Evolutionary conservation across 2,797 vertebrate genomes (phyloP), one percentile per base, ranked within the genome.

Genomic region (Alauda arvensis): DNA sequence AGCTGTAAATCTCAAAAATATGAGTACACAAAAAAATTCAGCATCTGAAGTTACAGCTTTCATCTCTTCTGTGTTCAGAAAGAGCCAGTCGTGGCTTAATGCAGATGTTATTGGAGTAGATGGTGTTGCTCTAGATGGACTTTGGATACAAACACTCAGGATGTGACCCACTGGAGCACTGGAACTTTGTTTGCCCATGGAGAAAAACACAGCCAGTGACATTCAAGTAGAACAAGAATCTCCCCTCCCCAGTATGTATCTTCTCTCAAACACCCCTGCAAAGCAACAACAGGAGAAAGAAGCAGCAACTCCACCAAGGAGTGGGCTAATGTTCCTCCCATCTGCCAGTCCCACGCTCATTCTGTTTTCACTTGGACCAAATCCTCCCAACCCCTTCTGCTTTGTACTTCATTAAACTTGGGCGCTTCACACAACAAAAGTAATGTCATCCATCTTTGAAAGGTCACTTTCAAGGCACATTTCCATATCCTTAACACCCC

Each of bases 361-460:
- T 94, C 89, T 94, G 86, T 82, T 93, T 93, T 57, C 60, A 89
- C 72, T 91, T 93, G 59, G 77, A 91, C 33, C 51, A 88, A 91
- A 77, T 80, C 65, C 55, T 92, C 55, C 43, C 70, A 88, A 29
- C 11, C 31, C 74, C 69, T 90, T 85, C 61, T 74, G 67, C 74
- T 91, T 71, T 63, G 60, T 60, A 76, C 42, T 65, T 88, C 43
- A 48, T 83, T 87, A 93, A 85, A 63, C 33, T 51, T 78, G 46
- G 28, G 76, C 65, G 31, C 63, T 48, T 86, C 56, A 84, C 26
- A 92, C 69, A 85, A 24, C 46, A 85, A 74, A 60, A 88, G 70
- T 45, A 85, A 42, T 10, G 80, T 39, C 1, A 18, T 14, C n/a
- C 21, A 55, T 90, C 74, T 94, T 56, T 65, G 65, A 87, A 94